phyloP scores from a whole-genome alignment of 2,888 invertebrate genomes.

The Drosophila fungiperda region DNA sequence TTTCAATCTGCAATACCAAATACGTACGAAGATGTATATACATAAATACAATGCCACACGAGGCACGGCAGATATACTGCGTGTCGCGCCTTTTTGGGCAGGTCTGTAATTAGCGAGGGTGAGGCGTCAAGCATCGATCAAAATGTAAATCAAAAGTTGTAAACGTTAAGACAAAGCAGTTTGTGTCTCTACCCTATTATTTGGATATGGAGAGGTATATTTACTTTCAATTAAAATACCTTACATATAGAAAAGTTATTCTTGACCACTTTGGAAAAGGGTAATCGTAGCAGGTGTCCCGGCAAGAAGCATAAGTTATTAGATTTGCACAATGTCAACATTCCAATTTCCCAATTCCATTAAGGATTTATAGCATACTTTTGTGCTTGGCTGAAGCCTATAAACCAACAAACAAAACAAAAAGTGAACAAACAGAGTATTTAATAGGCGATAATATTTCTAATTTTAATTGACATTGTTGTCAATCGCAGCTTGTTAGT shows the following conservation, averaged over 20 bases:
- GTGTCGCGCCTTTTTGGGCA: conserved; percentile 36
- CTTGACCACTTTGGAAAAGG: neutral
- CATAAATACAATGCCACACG: conserved; percentile 47
- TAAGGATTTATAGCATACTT: conserved; percentile 6
- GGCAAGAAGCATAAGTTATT: neutral
- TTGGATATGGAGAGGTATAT: neutral
- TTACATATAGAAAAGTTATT: neutral
- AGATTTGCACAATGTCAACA: neutral
- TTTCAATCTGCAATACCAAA: conserved; percentile 42
- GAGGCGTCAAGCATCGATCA: conserved; percentile 22
- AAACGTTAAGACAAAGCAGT: conserved; percentile 31
- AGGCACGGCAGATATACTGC: conserved; percentile 37
- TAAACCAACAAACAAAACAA: no score
- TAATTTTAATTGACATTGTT: conserved; percentile 6
- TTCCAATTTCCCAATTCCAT: neutral
- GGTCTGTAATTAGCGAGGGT: conserved; percentile 45
- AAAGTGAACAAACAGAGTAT: conserved; percentile 3
- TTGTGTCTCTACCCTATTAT: conserved; percentile 2
- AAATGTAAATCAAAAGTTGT: conserved; percentile 62
- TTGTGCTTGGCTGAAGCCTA: neutral
- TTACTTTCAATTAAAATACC: neutral
- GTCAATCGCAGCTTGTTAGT: conserved; percentile 50
- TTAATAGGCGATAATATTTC: conserved; percentile 4
- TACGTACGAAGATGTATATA: conserved; percentile 1
- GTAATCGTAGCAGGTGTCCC: neutral